Base-by-base conservation (phyloP, 1,140 invertebrate genomes). In the Gonatopus flavifemur region DNA sequence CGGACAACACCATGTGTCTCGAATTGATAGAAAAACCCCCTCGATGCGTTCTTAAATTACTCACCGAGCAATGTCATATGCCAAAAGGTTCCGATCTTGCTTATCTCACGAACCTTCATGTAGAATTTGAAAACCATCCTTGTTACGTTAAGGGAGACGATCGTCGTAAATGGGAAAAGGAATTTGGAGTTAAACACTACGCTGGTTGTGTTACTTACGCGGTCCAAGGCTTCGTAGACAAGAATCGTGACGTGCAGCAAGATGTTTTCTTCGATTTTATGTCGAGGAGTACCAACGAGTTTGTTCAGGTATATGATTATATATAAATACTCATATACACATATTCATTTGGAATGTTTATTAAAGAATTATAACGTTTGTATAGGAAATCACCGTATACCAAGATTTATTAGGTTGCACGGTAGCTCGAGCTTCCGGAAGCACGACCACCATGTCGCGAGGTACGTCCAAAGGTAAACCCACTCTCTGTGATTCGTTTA, bases 251-350 rank as follows among this genome's bases (percentile, higher is more conserved):
- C 65, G 90, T 93, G 0, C 93, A 96, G 68, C 94, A 97, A 71
- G 94, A 97, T 66, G 91, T 94, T 1, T 89, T 98, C 64, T 96
- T 97, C 66, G 93, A 97, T 70, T 87, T 94, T 55, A 88, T 98
- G 81, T 89, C 88, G 12, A 80, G 88, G 24, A 95, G 93, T 36
- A 85, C 82, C 2, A 94, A 94, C 68, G 83, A 87, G 16, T 96
- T 96, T 73, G 88, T 97, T 1, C 84, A 90, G 62, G n/a, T n/a
- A n/a, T n/a, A n/a, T n/a, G n/a, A n/a, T n/a, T n/a, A n/a, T n/a
- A n/a, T n/a, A n/a, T n/a, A n/a, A n/a, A n/a, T n/a, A n/a, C n/a
- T n/a, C n/a, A n/a, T n/a, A n/a, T n/a, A n/a, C n/a, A n/a, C n/a
- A n/a, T n/a, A n/a, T n/a, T n/a, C n/a, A n/a, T n/a, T n/a, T n/a